Percentiles rank a stretch among this genome's conserved stretches.
Conservation (phyloP, 2,797 vertebrate genomes). For the Amazona finschi region DNA sequence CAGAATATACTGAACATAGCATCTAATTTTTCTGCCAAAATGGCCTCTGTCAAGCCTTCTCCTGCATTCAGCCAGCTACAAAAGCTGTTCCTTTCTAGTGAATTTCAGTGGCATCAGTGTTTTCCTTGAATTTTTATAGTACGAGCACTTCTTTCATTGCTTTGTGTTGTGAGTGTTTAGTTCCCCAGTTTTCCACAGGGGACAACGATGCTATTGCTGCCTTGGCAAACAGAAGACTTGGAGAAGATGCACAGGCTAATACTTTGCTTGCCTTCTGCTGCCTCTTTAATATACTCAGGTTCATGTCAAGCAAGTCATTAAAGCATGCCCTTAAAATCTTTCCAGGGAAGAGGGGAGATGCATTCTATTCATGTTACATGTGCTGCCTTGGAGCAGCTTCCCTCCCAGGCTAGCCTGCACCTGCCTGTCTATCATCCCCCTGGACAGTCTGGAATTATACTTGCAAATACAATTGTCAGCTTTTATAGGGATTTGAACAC, state of each 20-base stretch:
- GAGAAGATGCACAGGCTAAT: not conserved
- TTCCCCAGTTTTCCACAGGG: not conserved
- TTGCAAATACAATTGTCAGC: constrained; percentile 59
- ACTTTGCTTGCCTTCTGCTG: constrained; percentile 6
- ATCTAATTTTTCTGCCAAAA: constrained; percentile 39
- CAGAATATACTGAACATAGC: constrained; percentile 23
- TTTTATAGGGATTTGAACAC: constrained; percentile 14
- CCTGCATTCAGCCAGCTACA: constrained; percentile 8
- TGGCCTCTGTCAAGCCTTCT: constrained; percentile 18
- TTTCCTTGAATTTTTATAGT: constrained; percentile 3
- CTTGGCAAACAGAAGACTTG: not conserved
- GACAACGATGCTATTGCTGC: not conserved
- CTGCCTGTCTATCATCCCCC: constrained; percentile 44
- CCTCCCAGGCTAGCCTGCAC: not conserved
- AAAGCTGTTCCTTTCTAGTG: constrained; percentile 25
- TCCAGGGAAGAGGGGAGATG: not conserved
- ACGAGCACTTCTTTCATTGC: not conserved
- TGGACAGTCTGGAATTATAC: constrained; percentile 58
- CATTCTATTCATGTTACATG: not conserved
- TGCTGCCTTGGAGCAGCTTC: not conserved
- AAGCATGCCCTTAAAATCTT: not conserved
- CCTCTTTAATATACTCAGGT: not conserved
- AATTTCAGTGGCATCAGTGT: constrained; percentile 6
- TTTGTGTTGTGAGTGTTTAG: not conserved
- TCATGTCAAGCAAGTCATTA: not conserved